Percentiles rank a stretch among this genome's conserved stretches.
These are phyloP conservation scores for Heterotilapia buettikoferi DNA, from an alignment of 2,113 vertebrate species.

Conservation along the genomic window DNA sequence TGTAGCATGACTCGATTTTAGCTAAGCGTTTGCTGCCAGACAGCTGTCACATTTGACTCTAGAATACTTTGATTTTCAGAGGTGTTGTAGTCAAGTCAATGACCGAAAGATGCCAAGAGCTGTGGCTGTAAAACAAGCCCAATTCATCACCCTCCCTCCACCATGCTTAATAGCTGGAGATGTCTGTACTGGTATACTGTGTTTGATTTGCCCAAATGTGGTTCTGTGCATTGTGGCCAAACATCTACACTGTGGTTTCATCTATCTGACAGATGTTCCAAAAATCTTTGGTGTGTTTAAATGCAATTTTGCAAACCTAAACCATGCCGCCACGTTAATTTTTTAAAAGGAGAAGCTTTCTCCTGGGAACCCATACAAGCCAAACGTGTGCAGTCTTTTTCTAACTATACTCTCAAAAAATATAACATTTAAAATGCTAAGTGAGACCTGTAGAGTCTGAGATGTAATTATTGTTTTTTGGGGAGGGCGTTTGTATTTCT, in stretches of 20 bases:
- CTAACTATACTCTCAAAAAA: background rate
- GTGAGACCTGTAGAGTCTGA: background rate
- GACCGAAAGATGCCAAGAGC: background rate
- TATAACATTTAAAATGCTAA: background rate
- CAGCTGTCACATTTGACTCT: background rate
- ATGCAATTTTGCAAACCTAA: background rate
- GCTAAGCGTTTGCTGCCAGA: background rate
- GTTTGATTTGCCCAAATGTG: background rate
- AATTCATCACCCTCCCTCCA: background rate
- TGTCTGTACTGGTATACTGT: background rate
- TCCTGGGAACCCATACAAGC: background rate
- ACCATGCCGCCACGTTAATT: background rate
- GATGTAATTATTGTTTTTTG: background rate
- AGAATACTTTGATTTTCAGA: background rate
- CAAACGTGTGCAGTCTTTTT: background rate
- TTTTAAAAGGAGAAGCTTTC: background rate
- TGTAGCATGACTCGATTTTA: background rate
- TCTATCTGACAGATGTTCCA: background rate
- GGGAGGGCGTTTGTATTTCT: background rate
- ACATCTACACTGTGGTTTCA: background rate
- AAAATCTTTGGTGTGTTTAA: background rate
- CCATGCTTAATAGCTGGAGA: background rate
- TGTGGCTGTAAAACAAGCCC: background rate
- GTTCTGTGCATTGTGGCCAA: background rate
- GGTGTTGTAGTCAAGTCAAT: background rate